Conservation (phyloP, 1,140 invertebrate genomes). For the Teleogryllus occipitalis region DNA sequence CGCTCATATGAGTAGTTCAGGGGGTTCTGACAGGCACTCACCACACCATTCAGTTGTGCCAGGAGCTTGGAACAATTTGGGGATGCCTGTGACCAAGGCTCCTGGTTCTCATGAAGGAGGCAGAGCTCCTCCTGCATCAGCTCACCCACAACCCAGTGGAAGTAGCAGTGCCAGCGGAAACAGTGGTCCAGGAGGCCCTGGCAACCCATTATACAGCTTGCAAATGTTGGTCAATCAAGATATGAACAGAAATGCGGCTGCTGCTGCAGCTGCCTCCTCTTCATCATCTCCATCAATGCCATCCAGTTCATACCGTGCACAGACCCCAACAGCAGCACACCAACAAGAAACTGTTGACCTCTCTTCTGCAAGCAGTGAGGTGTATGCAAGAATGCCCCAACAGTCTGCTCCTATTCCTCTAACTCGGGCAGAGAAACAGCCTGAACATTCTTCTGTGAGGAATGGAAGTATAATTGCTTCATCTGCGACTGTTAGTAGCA, state of each 20-base stretch:
- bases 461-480: slow-evolving; percentile 18
- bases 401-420: slow-evolving; percentile 15
- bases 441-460: slow-evolving; percentile 7
- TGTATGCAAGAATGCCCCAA: slow-evolving; percentile 1
- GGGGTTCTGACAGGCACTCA: slow-evolving; percentile 11
- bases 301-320: slow-evolving; percentile 9
- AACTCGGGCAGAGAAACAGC: slow-evolving; percentile 15
- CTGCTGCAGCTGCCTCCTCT: neutral
- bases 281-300: neutral
- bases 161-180: neutral
- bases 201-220: slow-evolving; percentile 22
- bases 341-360: slow-evolving; percentile 21
- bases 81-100: slow-evolving; percentile 9
- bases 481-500: neutral
- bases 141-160: slow-evolving; percentile 6
- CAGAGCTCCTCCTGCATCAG: slow-evolving; percentile 7
- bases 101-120: slow-evolving; percentile 13
- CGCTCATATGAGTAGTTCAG: slow-evolving; percentile 13
- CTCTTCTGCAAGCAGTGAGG: slow-evolving; percentile 10
- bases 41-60: slow-evolving; percentile 1
- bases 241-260: slow-evolving; percentile 18
- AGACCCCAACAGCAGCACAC: slow-evolving; percentile 4
- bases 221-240: slow-evolving; percentile 24
- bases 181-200: slow-evolving; percentile 11
- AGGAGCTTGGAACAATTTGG: slow-evolving; percentile 15